A percentile compares a stretch with the other conserved stretches of the same genome.
Conservation (phyloP, 2,888 invertebrate genomes). For the Clunio marinus region DNA sequence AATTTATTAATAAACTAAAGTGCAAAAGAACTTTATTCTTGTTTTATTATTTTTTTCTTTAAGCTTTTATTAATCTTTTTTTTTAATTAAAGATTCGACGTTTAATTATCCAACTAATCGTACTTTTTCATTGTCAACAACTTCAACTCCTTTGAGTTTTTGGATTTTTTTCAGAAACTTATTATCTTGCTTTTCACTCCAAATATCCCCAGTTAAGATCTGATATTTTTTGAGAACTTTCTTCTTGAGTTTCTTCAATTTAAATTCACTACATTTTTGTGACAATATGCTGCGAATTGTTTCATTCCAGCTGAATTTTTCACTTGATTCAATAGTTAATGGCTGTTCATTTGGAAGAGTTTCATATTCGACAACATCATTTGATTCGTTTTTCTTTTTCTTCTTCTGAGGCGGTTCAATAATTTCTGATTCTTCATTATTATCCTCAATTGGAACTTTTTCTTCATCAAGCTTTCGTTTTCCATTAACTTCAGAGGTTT, state of each 20-base stretch:
- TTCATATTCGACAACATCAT: constrained; percentile 45
- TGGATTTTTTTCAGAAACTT: constrained; percentile 69
- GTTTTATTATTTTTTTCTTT: not conserved
- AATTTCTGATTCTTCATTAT: not conserved
- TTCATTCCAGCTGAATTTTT: constrained; percentile 40
- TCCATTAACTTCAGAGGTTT: constrained; percentile 45
- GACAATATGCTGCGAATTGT: constrained; percentile 38
- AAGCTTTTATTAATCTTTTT: no score
- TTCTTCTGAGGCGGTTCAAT: constrained; percentile 42
- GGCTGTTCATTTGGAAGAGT: not conserved
- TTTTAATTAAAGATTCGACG: not conserved
- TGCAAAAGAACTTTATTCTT: not conserved
- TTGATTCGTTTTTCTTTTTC: constrained; percentile 52
- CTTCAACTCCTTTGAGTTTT: constrained; percentile 60
- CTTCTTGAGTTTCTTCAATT: constrained; percentile 68
- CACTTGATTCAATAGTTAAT: not conserved
- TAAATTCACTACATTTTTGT: constrained; percentile 57
- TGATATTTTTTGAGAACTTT: constrained; percentile 66
- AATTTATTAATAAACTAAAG: constrained; percentile 19
- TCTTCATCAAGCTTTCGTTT: constrained; percentile 54
- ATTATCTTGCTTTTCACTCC: constrained; percentile 57
- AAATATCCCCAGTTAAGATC: constrained; percentile 50
- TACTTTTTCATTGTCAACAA: constrained; percentile 55
- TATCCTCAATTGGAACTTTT: constrained; percentile 47
- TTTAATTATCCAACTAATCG: constrained; percentile 20